Evolutionary conservation across 2,888 invertebrate genomes (phyloP).

Genomic region (Nebria brevicollis): DNA sequence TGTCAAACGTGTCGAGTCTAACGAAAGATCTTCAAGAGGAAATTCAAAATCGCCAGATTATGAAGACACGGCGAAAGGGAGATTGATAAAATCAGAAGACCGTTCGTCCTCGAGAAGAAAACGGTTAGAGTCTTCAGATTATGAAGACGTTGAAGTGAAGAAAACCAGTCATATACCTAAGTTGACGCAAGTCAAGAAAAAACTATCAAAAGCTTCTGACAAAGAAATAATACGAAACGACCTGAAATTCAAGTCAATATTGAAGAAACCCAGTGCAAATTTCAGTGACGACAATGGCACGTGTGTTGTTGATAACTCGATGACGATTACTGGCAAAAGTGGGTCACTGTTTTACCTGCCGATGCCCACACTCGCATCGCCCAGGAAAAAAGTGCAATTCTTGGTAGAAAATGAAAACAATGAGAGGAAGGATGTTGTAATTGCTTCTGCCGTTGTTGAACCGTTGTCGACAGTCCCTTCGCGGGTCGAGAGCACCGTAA

Average conservation of each 20-base stretch:
- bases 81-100: not conserved
- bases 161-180: conserved; percentile 37
- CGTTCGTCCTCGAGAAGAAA: not conserved
- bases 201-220: conserved; percentile 18
- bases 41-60: not conserved
- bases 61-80: not conserved
- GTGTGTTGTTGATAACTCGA: conserved; percentile 50
- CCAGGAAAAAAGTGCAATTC: conserved; percentile 78
- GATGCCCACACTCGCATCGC: conserved; percentile 60
- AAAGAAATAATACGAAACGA: conserved; percentile 51
- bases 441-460: conserved; percentile 21
- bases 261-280: conserved; percentile 65
- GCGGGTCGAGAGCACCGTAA: conserved; percentile 1
- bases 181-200: conserved; percentile 23
- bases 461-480: conserved; percentile 5
- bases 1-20: not conserved
- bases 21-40: not conserved
- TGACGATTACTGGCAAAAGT: conserved; percentile 58
- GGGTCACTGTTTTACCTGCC: conserved; percentile 74
- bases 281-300: conserved; percentile 58
- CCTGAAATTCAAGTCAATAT: conserved; percentile 64
- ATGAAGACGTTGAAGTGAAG: conserved; percentile 33
- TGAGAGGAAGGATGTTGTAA: conserved; percentile 47
- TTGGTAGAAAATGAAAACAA: conserved; percentile 70
- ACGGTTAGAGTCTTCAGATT: conserved; percentile 15